Conservation (phyloP, 1,140 invertebrate genomes). For the Camponotus pennsylvanicus region DNA sequence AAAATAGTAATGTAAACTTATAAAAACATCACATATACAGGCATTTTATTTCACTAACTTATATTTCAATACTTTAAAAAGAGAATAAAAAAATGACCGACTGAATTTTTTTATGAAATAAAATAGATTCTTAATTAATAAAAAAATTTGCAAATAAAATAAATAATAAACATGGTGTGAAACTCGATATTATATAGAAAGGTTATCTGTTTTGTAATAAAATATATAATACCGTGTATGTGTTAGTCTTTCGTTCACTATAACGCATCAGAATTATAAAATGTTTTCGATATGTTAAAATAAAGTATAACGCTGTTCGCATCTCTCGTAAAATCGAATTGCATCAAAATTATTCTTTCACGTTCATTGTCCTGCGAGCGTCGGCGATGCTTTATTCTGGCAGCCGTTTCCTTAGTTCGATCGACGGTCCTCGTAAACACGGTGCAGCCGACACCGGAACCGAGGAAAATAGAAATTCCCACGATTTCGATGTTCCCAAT, state of each 20-base stretch:
- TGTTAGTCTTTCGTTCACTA: too few species aligned
- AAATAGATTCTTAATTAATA: neutral
- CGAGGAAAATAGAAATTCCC: slow-evolving; percentile 63
- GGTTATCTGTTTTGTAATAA: neutral
- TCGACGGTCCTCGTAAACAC: slow-evolving; percentile 53
- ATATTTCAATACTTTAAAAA: neutral
- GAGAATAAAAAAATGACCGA: neutral
- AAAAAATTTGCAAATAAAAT: neutral
- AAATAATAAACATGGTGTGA: too few species aligned
- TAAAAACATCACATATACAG: neutral
- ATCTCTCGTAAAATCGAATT: slow-evolving; percentile 40
- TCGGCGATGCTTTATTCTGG: slow-evolving; percentile 37
- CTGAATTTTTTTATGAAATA: neutral
- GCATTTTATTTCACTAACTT: neutral
- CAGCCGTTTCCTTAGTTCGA: slow-evolving; percentile 23
- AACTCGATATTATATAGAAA: too few species aligned
- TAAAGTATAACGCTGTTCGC: neutral
- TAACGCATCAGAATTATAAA: neutral
- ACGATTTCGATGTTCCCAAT: slow-evolving; percentile 48
- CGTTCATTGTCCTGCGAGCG: neutral
- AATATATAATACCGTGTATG: too few species aligned
- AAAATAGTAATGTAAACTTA: neutral
- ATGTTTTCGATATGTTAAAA: slow-evolving; percentile 23
- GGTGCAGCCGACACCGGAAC: slow-evolving; percentile 10
- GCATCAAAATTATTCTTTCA: slow-evolving; percentile 40